Evolutionary conservation across 2,888 invertebrate genomes (phyloP).

Genomic region (Melipona beecheii): DNA sequence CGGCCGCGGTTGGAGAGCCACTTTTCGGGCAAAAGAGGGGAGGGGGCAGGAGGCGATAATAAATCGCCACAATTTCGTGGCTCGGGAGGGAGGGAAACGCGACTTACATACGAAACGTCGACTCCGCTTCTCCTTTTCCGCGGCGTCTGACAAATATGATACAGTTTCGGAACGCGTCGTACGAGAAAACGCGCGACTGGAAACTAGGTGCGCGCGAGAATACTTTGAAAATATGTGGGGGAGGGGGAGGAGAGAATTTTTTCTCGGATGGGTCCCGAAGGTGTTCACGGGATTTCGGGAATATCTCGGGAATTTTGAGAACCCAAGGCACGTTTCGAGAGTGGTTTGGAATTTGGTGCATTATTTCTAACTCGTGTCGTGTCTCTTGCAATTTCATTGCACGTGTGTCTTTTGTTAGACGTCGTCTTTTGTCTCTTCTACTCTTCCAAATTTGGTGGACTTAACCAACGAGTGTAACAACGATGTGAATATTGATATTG

Average conservation of each 20-base stretch:
- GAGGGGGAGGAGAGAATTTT: not conserved
- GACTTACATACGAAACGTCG: conserved; percentile 74
- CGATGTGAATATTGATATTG: too few relatives aligned
- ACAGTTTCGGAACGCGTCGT: conserved; percentile 71
- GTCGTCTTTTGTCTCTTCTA: too few relatives aligned
- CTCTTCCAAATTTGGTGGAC: too few relatives aligned
- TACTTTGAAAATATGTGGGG: not conserved
- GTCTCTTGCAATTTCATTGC: too few relatives aligned
- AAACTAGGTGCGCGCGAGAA: too few relatives aligned
- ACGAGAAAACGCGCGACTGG: conserved; percentile 15
- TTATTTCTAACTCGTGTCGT: too few relatives aligned
- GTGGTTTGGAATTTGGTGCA: too few relatives aligned
- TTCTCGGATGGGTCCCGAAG: too few relatives aligned
- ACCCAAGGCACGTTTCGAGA: too few relatives aligned
- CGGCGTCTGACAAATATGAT: conserved; percentile 78
- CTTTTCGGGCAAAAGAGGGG: conserved; percentile 60
- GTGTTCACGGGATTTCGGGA: not conserved
- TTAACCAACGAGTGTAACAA: too few relatives aligned
- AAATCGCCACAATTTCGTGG: conserved; percentile 76
- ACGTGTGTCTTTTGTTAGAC: too few relatives aligned
- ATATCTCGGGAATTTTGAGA: too few relatives aligned
- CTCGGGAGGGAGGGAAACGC: conserved; percentile 52
- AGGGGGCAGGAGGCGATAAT: conserved; percentile 65
- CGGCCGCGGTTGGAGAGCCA: conserved; percentile 49
- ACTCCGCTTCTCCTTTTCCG: conserved; percentile 40